Base-by-base conservation (phyloP, 35 echinoderm and acorn worm genomes). In the Hemicentrotus pulcherrimus region DNA sequence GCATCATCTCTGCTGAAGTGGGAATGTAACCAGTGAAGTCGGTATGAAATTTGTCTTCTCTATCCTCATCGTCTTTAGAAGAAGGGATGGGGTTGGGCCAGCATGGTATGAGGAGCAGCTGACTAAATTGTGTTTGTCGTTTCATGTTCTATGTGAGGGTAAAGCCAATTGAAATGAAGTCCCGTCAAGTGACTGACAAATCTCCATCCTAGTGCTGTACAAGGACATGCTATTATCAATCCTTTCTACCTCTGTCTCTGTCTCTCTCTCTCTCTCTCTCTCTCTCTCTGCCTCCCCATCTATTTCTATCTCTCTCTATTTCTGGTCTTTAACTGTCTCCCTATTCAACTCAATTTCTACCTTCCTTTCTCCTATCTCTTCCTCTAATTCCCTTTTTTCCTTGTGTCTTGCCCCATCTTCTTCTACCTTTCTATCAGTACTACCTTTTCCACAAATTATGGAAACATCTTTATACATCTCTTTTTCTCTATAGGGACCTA, bases 101-200 rank as follows among this genome's bases (percentile, higher is more conserved):
- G 65, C 65, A 28, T 18, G 19, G 65, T 78, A 78, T 78, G 65
- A 78, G 65, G 65, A 22, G 28, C 65, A 78, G 65, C 65, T 78
- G 65, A 28, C 65, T 78, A 78, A 78, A 78, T 78, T 18, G 28
- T 78, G 65, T 78, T 78, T 78, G 65, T 78, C 65, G 65, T 78
- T 78, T 78, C 65, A 78, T 78, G 65, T 78, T 22, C 19, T 78
- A 78, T 78, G 65, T 78, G 65, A 22, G 65, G 65, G 65, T 78
- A 78, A 78, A 78, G 65, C 65, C 65, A 78, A 78, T 78, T 78
- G 65, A 78, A 78, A 78, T 78, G 65, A 78, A 78, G 65, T 78
- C 65, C 28, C 24, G 65, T 78, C 65, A 78, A 78, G 65, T 78
- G 65, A 78, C 65, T 78, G 65, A 4, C 65, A 78, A 78, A 78